These are phyloP conservation scores for Spinus olivaceus DNA, from an alignment of 2,797 vertebrate genomes.

Conservation along the genomic window DNA sequence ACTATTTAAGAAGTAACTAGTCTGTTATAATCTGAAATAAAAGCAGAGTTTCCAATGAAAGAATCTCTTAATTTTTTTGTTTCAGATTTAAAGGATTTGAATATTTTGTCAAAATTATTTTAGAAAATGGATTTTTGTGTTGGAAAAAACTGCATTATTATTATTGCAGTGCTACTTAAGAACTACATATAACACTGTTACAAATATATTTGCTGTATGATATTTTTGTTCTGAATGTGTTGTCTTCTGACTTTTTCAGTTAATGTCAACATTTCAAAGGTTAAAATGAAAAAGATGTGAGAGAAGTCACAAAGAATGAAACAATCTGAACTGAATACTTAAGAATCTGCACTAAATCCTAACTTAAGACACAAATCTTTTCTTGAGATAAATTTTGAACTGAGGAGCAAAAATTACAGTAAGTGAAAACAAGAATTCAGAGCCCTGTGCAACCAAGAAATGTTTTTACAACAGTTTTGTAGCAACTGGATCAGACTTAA, in stretches of 20 bases:
- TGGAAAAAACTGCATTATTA: neutral
- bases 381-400: neutral
- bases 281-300: neutral
- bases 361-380: neutral
- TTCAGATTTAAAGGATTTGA: neutral
- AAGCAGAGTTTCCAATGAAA: neutral
- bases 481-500: neutral
- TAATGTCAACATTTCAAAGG: neutral
- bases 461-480: neutral
- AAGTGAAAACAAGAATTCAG: neutral
- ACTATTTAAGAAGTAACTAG: neutral
- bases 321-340: neutral
- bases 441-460: neutral
- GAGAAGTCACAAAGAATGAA: neutral
- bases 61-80: neutral
- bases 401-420: neutral
- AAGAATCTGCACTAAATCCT: neutral
- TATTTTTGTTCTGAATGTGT: neutral
- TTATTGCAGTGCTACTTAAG: neutral
- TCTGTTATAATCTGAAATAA: neutral
- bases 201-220: neutral
- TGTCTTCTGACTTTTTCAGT: neutral
- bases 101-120: neutral
- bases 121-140: neutral
- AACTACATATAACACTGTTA: neutral